Percentiles rank a stretch among this genome's conserved stretches.
phyloP scores from a whole-genome alignment of 1,140 invertebrate species.

The Wasmannia auropunctata region DNA sequence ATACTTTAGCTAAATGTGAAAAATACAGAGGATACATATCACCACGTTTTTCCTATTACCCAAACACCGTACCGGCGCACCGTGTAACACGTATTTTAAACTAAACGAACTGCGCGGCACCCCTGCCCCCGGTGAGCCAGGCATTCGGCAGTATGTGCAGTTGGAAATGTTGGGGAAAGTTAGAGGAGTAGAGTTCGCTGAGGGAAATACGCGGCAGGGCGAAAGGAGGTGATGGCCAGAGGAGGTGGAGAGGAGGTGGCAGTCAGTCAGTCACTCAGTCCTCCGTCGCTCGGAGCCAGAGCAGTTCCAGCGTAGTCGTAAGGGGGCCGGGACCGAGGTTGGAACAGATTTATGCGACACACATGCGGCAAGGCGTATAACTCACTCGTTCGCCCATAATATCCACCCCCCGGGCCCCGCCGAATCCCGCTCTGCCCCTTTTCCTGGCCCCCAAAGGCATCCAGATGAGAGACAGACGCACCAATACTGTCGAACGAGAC shows the following conservation, averaged over 20 bases:
- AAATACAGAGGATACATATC: not conserved
- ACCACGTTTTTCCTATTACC: constrained; percentile 17
- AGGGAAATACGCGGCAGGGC: constrained; percentile 46
- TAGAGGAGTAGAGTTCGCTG: constrained; percentile 47
- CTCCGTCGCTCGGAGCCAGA: constrained; percentile 72
- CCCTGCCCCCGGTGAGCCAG: not conserved
- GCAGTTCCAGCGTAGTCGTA: constrained; percentile 76
- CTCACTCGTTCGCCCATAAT: constrained; percentile 84
- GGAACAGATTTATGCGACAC: constrained; percentile 85
- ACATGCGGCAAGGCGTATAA: constrained; percentile 84
- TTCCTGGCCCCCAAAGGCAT: constrained; percentile 70
- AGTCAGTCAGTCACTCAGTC: constrained; percentile 78
- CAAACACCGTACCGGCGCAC: not conserved
- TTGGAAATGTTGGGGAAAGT: constrained; percentile 56
- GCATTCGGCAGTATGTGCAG: constrained; percentile 42
- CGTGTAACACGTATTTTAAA: constrained; percentile 52
- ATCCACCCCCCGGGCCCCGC: constrained; percentile 73
- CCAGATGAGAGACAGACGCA: constrained; percentile 80
- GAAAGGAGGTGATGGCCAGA: constrained; percentile 49
- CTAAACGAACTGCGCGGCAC: constrained; percentile 46
- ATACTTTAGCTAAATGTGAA: not conserved
- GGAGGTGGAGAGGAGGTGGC: constrained; percentile 66
- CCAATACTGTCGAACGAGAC: constrained; percentile 76
- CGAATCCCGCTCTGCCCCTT: constrained; percentile 51
- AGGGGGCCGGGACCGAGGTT: constrained; percentile 79